phyloP scores from a whole-genome alignment of 2,888 invertebrate species.

The Odontocolon sp. region DNA sequence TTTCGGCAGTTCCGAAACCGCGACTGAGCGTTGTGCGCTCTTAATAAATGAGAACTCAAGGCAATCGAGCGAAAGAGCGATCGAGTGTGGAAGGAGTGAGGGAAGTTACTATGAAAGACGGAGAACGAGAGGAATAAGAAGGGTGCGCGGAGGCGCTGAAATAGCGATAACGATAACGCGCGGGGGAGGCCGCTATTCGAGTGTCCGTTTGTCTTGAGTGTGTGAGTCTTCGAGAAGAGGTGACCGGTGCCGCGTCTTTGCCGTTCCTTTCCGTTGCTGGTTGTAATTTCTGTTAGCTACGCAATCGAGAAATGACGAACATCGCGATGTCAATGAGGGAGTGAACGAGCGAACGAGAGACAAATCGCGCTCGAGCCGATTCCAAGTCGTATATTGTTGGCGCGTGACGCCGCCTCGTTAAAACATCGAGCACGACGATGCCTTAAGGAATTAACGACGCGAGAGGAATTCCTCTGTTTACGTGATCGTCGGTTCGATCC shows the following conservation, averaged over 20 bases:
- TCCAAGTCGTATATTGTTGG: conserved; percentile 17
- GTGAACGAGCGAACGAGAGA: conserved; percentile 9
- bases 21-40: too few relatives aligned
- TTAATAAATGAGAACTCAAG: too few relatives aligned
- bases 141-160: conserved; percentile 2
- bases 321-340: conserved; percentile 22
- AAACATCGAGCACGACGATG: conserved; percentile 6
- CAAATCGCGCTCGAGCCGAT: neutral
- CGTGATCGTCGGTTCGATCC: neutral
- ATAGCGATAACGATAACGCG: neutral
- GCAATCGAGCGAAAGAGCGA: neutral
- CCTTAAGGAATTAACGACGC: neutral
- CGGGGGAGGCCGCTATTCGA: neutral
- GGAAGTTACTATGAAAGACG: neutral
- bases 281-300: neutral
- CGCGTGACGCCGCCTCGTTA: conserved; percentile 24
- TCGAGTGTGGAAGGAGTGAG: neutral
- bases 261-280: too few relatives aligned
- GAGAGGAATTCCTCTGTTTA: neutral
- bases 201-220: neutral
- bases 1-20: too few relatives aligned
- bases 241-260: conserved; percentile 10
- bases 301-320: conserved; percentile 25
- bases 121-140: neutral
- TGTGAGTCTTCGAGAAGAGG: conserved; percentile 21